Evolutionary conservation across 2,888 invertebrate genomes (phyloP).

Genomic region (Chaitophorus viminalis): DNA sequence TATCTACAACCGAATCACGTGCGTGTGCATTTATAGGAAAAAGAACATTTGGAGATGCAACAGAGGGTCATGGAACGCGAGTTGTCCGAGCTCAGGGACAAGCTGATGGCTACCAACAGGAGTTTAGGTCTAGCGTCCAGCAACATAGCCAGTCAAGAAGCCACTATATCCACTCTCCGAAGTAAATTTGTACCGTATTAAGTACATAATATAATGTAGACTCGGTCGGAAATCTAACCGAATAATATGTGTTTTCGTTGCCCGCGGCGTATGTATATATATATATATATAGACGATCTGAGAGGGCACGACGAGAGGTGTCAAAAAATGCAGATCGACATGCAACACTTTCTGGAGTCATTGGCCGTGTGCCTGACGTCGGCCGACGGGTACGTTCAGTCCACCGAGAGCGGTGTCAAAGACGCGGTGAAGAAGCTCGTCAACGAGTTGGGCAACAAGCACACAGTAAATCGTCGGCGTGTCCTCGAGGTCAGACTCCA

Average conservation of each 20-base stretch:
- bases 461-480: slow-evolving; percentile 39
- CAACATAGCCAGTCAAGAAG: slow-evolving; percentile 77
- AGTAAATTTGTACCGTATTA: slow-evolving; percentile 70
- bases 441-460: slow-evolving; percentile 64
- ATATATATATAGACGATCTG: slow-evolving; percentile 79
- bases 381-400: slow-evolving; percentile 54
- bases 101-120: slow-evolving; percentile 74
- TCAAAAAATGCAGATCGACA: slow-evolving; percentile 75
- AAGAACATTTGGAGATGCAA: slow-evolving; percentile 79
- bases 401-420: slow-evolving; percentile 79
- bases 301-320: slow-evolving; percentile 77
- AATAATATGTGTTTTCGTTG: too few species aligned
- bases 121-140: slow-evolving; percentile 76
- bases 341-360: slow-evolving; percentile 77
- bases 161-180: slow-evolving; percentile 75
- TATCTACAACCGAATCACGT: background rate
- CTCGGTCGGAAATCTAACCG: background rate
- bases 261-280: too few species aligned
- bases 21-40: slow-evolving; percentile 69
- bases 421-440: slow-evolving; percentile 82
- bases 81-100: slow-evolving; percentile 75
- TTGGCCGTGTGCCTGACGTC: slow-evolving; percentile 70
- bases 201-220: too few species aligned
- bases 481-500: slow-evolving; percentile 10
- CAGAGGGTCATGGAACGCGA: slow-evolving; percentile 80